These are phyloP conservation scores for Apteryx owenii DNA, from an alignment of 2,113 vertebrate genomes.

Conservation along the genomic window DNA sequence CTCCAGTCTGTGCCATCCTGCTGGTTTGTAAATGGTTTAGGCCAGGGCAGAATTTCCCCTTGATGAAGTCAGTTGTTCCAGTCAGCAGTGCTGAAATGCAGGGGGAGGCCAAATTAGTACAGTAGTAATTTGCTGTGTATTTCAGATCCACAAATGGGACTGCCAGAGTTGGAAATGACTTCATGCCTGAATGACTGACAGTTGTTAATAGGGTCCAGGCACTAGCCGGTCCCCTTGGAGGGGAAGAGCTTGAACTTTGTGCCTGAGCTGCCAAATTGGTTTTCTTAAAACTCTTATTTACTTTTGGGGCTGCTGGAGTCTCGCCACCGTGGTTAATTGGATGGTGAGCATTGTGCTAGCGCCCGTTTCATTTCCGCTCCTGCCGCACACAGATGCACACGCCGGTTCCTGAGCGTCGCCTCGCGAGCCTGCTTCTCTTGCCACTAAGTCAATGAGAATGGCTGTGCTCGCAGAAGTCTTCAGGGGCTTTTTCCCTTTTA, in stretches of 20 bases:
- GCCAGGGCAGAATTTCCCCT: not conserved
- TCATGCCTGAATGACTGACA: slow-evolving; percentile 36
- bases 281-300: slow-evolving; percentile 61
- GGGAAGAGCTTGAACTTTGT: slow-evolving; percentile 34
- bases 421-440: not conserved
- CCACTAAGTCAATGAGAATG: rapidly evolving
- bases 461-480: not conserved
- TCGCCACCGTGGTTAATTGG: slow-evolving; percentile 26
- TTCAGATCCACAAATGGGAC: not conserved
- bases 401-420: not conserved
- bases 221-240: not conserved
- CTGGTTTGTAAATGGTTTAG: slow-evolving; percentile 3
- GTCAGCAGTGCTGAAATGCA: not conserved
- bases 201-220: slow-evolving; percentile 53
- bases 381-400: not conserved
- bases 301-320: not conserved
- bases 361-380: not conserved
- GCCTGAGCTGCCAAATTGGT: slow-evolving; percentile 40
- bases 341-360: not conserved
- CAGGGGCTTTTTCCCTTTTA: not conserved
- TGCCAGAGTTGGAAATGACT: slow-evolving; percentile 43
- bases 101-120: not conserved
- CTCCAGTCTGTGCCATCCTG: rapidly evolving
- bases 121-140: not conserved
- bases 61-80: slow-evolving; percentile 31